Base-by-base conservation (phyloP, 2,888 invertebrate species). In the Lymantria dispar region DNA sequence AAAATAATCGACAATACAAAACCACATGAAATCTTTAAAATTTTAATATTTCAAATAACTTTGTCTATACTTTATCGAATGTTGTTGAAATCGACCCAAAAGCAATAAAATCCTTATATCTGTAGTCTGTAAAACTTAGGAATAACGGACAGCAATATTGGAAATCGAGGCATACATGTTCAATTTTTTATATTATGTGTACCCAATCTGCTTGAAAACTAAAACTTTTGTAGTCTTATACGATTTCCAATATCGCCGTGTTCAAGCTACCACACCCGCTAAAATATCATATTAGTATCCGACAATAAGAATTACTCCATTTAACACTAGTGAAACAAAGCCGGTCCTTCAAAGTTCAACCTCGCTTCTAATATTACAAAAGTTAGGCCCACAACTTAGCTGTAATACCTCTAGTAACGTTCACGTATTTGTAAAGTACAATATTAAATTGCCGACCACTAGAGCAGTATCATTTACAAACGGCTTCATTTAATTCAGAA, bases 331-430 rank as follows among this genome's bases (percentile, higher is more conserved):
- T 40, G 37, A 60, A 69, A 66, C 70, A 66, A 68, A 64, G 54
- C 51, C 45, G 22, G 58, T 70, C 72, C 73, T 80, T 73, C 71
- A 76, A 86, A 86, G 76, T 87, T 80, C 52, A 62, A 72, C 76
- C 76, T 70, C 77, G 71, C 73, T 65, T 70, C 78, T 78, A 74
- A 85, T 87, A 88, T 90, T 88, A 80, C 81, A 75, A 83, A 88
- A 88, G 85, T 89, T 87, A 56, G 56, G 59, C 66, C 64, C 67
- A 62, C 74, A 80, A 81, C 73, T 81, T 78, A 62, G 70, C 55
- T 52, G 66, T 70, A 74, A 78, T 80, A 79, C 77, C 76, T 49
- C 33, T 44, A 45, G 47, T 73, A 65, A 50, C 29, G n/a, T n/a
- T n/a, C n/a, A 56, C 58, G 57, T 60, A 61, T 68, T 63, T 71